phyloP scores from a whole-genome alignment of 2,888 invertebrate species.

The Escarpia spicata region DNA sequence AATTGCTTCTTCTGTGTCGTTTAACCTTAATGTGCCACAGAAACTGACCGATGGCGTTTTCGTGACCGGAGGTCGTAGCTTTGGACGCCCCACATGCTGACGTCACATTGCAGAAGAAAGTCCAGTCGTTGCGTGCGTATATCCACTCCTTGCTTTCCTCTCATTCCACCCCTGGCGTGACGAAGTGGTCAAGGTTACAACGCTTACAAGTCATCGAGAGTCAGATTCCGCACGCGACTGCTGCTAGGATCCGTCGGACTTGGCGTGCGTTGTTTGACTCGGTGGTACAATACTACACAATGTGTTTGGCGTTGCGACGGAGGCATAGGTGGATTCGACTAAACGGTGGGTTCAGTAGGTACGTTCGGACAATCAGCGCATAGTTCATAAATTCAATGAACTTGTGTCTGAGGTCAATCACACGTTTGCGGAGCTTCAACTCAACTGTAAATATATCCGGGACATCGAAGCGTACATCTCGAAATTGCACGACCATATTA shows the following conservation, averaged over 20 bases:
- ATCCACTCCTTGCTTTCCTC: background rate
- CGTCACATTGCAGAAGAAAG: too few species aligned
- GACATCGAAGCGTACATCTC: background rate
- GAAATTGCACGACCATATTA: background rate
- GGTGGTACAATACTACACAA: background rate
- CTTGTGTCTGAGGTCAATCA: background rate
- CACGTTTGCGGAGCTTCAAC: background rate
- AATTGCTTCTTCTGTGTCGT: background rate
- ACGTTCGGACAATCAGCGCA: background rate
- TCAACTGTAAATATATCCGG: slow-evolving; percentile 13
- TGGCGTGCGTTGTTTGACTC: background rate
- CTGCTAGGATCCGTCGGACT: background rate
- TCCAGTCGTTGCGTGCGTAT: too few species aligned
- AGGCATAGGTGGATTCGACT: background rate
- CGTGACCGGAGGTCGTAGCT: too few species aligned
- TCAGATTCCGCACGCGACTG: background rate
- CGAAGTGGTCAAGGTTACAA: background rate
- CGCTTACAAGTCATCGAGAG: background rate
- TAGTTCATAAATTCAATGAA: background rate
- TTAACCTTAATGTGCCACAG: background rate
- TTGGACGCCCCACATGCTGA: too few species aligned
- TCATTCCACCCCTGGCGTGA: background rate
- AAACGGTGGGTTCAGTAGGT: background rate
- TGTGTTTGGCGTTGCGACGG: slow-evolving; percentile 18
- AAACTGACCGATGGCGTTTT: background rate